Percentiles rank a stretch among this genome's conserved stretches.
phyloP scores from a whole-genome alignment of 2,888 invertebrate species.

The Amaurobius ferox region DNA sequence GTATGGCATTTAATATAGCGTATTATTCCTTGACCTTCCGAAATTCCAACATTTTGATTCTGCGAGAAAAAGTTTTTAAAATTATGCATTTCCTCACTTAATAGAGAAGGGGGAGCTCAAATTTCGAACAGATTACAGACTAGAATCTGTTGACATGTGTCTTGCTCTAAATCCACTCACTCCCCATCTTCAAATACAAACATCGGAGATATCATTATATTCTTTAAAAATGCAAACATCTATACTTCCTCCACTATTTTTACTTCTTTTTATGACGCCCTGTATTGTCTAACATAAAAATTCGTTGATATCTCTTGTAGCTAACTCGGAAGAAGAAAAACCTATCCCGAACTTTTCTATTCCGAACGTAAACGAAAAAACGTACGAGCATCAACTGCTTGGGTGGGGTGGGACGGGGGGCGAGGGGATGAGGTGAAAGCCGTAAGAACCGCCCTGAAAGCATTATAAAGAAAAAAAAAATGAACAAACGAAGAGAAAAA shows the following conservation, averaged over 20 bases:
- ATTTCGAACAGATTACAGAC: no score
- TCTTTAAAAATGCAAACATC: conserved; percentile 15
- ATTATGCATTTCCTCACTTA: no score
- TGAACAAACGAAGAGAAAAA: neutral
- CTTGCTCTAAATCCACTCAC: no score
- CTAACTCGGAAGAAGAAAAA: neutral
- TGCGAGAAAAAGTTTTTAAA: no score
- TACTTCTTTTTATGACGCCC: neutral
- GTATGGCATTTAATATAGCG: no score
- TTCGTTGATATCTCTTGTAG: neutral
- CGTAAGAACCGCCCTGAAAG: neutral
- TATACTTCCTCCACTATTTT: neutral
- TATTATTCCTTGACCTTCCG: no score
- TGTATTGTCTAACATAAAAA: conserved; percentile 7
- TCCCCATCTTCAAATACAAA: conserved; percentile 1
- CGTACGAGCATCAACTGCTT: neutral
- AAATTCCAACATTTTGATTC: no score
- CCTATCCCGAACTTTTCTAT: neutral
- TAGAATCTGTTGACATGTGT: no score
- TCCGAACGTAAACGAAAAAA: neutral
- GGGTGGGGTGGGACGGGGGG: neutral
- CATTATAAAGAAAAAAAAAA: neutral
- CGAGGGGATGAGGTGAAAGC: conserved; percentile 10
- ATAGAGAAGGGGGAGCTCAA: no score
- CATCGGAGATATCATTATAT: neutral